These are phyloP conservation scores for Psittacula derbiana DNA, from an alignment of 2,797 vertebrate species.

Conservation along the genomic window DNA sequence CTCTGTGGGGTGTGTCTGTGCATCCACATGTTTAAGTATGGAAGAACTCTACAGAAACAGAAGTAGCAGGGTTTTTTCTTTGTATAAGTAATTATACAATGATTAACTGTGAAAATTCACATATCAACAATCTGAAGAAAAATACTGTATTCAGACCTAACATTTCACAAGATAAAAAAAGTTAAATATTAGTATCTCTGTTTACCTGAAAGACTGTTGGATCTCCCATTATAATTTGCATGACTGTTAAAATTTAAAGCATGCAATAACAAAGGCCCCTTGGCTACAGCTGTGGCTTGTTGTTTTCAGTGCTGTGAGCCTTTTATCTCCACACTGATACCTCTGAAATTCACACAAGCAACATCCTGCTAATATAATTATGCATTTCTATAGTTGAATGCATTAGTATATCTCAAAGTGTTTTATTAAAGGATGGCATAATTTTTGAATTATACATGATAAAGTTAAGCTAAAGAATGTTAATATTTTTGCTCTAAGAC, in stretches of 20 bases:
- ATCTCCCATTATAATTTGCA: not conserved
- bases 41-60: not conserved
- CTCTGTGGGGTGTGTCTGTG: fast-evolving
- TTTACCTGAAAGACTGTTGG: not conserved
- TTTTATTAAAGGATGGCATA: not conserved
- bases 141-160: not conserved
- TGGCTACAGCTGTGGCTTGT: not conserved
- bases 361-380: not conserved
- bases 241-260: not conserved
- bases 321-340: not conserved
- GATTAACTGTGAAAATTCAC: not conserved
- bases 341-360: not conserved
- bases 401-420: not conserved
- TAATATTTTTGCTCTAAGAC: not conserved
- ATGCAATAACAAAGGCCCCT: not conserved
- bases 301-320: not conserved
- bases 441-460: not conserved
- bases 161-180: not conserved
- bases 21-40: not conserved
- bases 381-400: not conserved
- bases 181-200: not conserved
- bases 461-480: not conserved
- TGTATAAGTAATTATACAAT: not conserved
- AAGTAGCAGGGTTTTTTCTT: not conserved
- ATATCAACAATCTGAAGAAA: not conserved